A percentile compares a stretch with the other conserved stretches of the same genome.
Evolutionary conservation across 2,888 invertebrate species (phyloP).

Genomic region (Trypoxylon attenuatum): DNA sequence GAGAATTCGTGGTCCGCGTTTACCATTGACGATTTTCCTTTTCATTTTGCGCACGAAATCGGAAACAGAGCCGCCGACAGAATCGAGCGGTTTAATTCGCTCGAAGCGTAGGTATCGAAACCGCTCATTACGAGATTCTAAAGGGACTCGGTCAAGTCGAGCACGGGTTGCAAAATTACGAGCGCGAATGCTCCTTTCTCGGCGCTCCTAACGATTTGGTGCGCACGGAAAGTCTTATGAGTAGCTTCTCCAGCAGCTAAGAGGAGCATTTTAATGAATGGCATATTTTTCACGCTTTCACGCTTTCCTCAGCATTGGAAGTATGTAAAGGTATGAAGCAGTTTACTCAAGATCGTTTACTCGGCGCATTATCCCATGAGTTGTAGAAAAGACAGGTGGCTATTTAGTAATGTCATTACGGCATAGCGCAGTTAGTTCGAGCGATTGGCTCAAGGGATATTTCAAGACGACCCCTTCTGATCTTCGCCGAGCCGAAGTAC

Average conservation of each 20-base stretch:
- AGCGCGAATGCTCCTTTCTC: neutral
- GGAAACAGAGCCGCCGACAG: too few species aligned
- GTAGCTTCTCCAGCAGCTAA: neutral
- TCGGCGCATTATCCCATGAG: neutral
- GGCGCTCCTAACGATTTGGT: neutral
- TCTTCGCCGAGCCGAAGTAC: neutral
- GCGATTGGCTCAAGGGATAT: neutral
- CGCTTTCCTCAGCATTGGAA: conserved; percentile 84
- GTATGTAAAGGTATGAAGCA: conserved; percentile 83
- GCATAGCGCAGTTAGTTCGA: neutral
- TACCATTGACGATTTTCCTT: neutral
- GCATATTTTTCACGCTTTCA: conserved; percentile 61
- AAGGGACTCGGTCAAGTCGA: neutral
- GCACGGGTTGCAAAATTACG: neutral
- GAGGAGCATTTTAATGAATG: neutral
- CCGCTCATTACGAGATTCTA: neutral
- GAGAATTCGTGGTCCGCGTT: too few species aligned
- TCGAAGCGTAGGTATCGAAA: too few species aligned
- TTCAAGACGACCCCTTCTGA: neutral
- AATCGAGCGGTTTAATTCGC: too few species aligned
- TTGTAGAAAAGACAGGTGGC: neutral
- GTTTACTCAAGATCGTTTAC: neutral
- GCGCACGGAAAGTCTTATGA: neutral
- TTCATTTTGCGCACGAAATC: neutral
- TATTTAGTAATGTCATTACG: too few species aligned